Conservation (phyloP, 2,113 vertebrate genomes). For the Proterorhinus semilunaris region DNA sequence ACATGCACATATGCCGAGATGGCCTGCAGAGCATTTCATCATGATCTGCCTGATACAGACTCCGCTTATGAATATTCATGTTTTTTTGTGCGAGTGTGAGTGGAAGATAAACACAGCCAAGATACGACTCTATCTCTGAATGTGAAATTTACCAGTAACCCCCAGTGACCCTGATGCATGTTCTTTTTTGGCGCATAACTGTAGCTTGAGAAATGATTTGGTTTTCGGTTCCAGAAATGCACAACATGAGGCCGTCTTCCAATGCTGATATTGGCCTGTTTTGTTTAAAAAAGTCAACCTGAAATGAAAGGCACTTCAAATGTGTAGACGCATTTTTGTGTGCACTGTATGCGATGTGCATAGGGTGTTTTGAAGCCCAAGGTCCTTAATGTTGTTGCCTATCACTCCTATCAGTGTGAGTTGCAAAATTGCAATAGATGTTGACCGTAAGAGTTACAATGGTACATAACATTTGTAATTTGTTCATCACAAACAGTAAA, state of each 20-base stretch:
- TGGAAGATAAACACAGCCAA: slow-evolving; percentile 11
- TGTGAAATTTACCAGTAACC: slow-evolving; percentile 4
- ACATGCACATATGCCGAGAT: slow-evolving; percentile 16
- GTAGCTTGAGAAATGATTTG: neutral
- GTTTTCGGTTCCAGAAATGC: neutral
- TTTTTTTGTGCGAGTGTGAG: slow-evolving; percentile 13
- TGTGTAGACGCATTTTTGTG: no score
- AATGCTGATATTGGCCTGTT: neutral
- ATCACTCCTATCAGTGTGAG: no score
- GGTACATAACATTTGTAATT: no score
- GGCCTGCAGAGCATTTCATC: slow-evolving; percentile 41
- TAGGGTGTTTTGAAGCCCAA: neutral
- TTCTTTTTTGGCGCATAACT: neutral
- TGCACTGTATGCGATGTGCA: no score
- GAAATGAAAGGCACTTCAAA: neutral
- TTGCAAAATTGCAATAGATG: no score
- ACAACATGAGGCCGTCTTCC: neutral
- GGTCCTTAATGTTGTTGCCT: neutral
- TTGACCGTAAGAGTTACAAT: no score
- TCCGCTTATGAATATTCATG: slow-evolving; percentile 47
- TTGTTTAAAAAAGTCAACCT: neutral
- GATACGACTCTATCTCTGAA: neutral
- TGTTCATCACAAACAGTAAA: no score
- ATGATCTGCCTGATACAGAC: slow-evolving; percentile 40
- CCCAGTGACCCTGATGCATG: neutral